Conservation (phyloP, 2,797 vertebrate genomes). For the Rhinogobio ventralis region DNA sequence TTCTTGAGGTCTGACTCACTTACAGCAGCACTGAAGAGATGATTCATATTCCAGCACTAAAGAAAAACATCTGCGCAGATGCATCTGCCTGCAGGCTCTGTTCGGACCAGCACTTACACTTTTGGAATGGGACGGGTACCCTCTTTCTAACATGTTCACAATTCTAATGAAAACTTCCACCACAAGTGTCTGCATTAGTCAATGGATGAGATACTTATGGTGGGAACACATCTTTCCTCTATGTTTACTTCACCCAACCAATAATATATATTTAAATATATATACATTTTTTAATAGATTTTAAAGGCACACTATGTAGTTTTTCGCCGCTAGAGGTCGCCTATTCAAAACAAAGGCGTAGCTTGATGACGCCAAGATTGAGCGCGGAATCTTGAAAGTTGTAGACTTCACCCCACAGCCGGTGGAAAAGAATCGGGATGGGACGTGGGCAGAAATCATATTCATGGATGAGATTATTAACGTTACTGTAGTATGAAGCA, state of each 20-base stretch:
- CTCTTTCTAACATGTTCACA: conserved; percentile 24
- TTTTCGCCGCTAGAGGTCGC: no score
- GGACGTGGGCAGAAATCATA: no score
- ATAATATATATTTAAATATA: neutral
- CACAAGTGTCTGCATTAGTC: neutral
- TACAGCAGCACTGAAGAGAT: conserved; percentile 75
- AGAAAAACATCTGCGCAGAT: conserved; percentile 33
- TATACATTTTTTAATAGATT: neutral
- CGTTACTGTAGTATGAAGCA: no score
- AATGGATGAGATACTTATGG: neutral
- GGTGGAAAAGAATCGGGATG: no score
- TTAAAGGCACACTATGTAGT: no score
- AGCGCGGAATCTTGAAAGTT: no score
- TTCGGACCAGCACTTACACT: conserved; percentile 12
- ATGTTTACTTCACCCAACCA: neutral
- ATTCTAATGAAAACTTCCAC: conserved; percentile 1
- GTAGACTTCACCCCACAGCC: no score
- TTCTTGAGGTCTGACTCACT: conserved; percentile 66
- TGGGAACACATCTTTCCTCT: neutral
- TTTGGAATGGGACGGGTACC: conserved; percentile 16
- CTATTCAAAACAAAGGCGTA: no score
- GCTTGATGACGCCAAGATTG: no score
- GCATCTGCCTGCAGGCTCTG: conserved; percentile 23
- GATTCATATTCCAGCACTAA: conserved; percentile 69
- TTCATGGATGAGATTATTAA: no score